Base-by-base conservation (phyloP, 2,797 vertebrate species). In the Pteropus rufus region DNA sequence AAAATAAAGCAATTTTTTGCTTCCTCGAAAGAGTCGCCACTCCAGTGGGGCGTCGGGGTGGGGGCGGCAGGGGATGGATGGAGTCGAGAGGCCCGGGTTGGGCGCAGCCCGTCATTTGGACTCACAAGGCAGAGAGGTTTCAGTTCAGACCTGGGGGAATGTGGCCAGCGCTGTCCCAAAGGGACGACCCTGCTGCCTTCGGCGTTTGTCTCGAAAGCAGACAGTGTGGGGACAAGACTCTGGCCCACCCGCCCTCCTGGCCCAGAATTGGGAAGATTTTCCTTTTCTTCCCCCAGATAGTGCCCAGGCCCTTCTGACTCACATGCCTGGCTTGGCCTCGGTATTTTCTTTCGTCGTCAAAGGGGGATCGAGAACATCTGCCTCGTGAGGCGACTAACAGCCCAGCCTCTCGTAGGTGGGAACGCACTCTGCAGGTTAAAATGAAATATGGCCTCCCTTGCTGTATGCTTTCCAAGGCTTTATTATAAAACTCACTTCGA, bases 1-100 rank as follows among this genome's bases (percentile, higher is more conserved):
- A 97, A 98, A 91, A 98, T 86, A 97, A 96, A 95, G 84, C 92
- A 60, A 94, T 93, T 95, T 96, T 97, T 92, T 95, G 95, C n/a
- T 46, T 85, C 72, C 67, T 89, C 0, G 1, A 81, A 97, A 94
- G 92, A 80, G 62, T 60, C 0, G 0, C 60, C 31, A 31, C 75
- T 91, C 84, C 49, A 18, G 0, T 41, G 44, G 84, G 39, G 36
- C 62, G 46, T 87, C 29, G 73, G 52, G 49, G 31, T 5, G 3
- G 21, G 72, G 44, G 44, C 21, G n/a, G 70, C 80, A 26, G 12
- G 31, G n/a, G 11, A 2, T 7, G 23, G 75, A 39, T n/a, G 70
- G 60, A 6, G 80, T 31, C 10, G 58, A 26, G 41, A 19, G 24
- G 19, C 12, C 7, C 24, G 6, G 79, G 70, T 1, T 62, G 14